phyloP scores from a whole-genome alignment of 92 coral and sea anemone genomes.

The Porites cylindrica region DNA sequence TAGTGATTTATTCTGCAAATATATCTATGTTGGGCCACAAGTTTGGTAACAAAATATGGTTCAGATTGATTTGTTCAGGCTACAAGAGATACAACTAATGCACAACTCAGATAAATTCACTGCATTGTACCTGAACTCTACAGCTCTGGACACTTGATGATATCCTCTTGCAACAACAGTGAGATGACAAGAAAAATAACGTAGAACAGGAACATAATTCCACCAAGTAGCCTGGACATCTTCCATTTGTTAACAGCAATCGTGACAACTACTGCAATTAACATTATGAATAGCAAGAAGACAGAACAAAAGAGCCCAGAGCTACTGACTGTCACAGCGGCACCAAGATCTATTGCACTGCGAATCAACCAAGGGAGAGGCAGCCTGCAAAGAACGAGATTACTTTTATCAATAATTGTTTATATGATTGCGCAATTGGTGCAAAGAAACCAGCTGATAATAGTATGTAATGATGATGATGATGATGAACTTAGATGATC shows the following conservation, averaged over 20 bases:
- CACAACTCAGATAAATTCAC: not conserved
- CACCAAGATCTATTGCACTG: constrained; percentile 70
- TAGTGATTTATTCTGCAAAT: too few species aligned
- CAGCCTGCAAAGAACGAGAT: constrained; percentile 59
- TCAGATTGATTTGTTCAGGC: too few species aligned
- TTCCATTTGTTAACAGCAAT: constrained; percentile 92
- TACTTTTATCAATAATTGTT: not conserved
- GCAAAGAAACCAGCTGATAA: too few species aligned
- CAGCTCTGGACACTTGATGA: constrained; percentile 36
- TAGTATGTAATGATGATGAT: too few species aligned
- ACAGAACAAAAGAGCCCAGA: constrained; percentile 89
- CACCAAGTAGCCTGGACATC: constrained; percentile 90
- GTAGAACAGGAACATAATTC: constrained; percentile 82
- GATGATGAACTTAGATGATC: too few species aligned
- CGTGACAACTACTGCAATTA: constrained; percentile 73
- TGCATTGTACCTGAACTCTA: not conserved
- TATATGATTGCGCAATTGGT: too few species aligned
- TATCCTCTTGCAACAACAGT: constrained; percentile 62
- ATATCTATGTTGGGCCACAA: too few species aligned
- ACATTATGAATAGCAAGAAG: constrained; percentile 87
- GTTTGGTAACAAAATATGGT: too few species aligned
- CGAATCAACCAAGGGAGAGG: constrained; percentile 92
- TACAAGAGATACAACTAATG: too few species aligned
- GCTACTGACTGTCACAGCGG: constrained; percentile 71
- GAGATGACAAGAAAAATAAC: constrained; percentile 80